phyloP scores from a whole-genome alignment of 2,797 vertebrate species.

The Lates japonicus region DNA sequence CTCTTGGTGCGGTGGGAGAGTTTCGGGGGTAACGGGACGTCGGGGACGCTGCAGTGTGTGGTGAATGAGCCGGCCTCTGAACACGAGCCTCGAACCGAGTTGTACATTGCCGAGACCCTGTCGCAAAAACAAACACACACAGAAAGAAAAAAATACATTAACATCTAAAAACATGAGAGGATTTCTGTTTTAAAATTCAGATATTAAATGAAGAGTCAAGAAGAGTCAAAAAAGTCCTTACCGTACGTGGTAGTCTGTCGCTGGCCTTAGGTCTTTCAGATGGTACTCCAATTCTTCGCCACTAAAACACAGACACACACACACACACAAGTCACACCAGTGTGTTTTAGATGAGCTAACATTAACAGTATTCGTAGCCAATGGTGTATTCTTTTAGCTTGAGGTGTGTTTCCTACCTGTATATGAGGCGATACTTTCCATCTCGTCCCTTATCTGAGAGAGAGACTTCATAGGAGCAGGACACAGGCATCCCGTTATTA shows the following conservation, averaged over 20 bases:
- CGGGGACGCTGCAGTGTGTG: conserved; percentile 94
- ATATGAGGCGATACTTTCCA: conserved; percentile 95
- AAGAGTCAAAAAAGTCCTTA: conserved; percentile 76
- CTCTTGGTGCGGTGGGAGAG: conserved; percentile 94
- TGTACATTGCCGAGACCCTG: conserved; percentile 93
- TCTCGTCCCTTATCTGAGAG: conserved; percentile 97
- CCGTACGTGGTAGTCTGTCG: conserved; percentile 97
- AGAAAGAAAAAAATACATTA: not conserved
- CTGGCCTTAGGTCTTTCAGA: conserved; percentile 96
- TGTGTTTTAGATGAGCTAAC: not conserved
- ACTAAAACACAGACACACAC: conserved; percentile 78
- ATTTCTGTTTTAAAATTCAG: not conserved
- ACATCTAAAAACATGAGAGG: not conserved
- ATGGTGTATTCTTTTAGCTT: not conserved
- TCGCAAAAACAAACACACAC: conserved; percentile 5
- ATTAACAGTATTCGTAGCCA: not conserved
- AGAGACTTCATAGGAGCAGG: conserved; percentile 95
- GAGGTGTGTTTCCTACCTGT: conserved; percentile 86
- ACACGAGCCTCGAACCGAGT: conserved; percentile 92
- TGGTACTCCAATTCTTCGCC: conserved; percentile 97
- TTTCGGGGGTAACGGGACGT: conserved; percentile 92
- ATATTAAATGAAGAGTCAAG: not conserved
- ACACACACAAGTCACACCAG: not conserved
- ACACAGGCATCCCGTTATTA: conserved; percentile 90
- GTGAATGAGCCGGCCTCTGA: conserved; percentile 94